Conservation (phyloP, 2,888 invertebrate species). For the Scaptomyza parva region DNA sequence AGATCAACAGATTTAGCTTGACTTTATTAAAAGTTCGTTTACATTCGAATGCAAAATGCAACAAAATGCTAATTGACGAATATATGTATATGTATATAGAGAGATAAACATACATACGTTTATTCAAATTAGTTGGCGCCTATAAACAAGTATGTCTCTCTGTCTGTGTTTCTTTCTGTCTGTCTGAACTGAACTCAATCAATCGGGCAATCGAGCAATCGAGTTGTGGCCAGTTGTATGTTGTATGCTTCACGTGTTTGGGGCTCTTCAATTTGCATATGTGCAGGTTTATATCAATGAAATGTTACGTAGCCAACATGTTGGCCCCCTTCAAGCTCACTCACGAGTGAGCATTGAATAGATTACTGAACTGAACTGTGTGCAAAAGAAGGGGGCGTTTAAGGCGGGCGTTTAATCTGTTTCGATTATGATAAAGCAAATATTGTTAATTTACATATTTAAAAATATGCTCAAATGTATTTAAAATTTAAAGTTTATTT, state of each 20-base stretch:
- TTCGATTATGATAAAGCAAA: no score
- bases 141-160: slow-evolving; percentile 22
- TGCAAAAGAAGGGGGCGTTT: no score
- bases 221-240: slow-evolving; percentile 18
- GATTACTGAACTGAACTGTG: slow-evolving; percentile 2
- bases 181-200: slow-evolving; percentile 4
- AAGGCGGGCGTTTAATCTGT: no score
- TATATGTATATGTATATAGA: no score
- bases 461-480: no score
- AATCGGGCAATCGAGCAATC: background rate
- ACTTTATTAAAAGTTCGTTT: slow-evolving; percentile 46
- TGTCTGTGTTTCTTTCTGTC: slow-evolving; percentile 3
- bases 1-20: slow-evolving; percentile 23
- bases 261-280: slow-evolving; percentile 42
- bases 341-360: background rate
- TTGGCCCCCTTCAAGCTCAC: slow-evolving; percentile 8
- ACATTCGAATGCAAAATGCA: slow-evolving; percentile 27
- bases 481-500: background rate
- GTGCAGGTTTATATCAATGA: slow-evolving; percentile 28
- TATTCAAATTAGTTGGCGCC: slow-evolving; percentile 18
- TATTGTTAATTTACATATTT: no score
- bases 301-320: slow-evolving; percentile 58
- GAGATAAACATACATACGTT: slow-evolving; percentile 3
- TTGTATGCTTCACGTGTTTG: slow-evolving; percentile 43
- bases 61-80: slow-evolving; percentile 23